These are phyloP conservation scores for Urocolius indicus DNA, from an alignment of 2,113 vertebrate species.

Conservation along the genomic window DNA sequence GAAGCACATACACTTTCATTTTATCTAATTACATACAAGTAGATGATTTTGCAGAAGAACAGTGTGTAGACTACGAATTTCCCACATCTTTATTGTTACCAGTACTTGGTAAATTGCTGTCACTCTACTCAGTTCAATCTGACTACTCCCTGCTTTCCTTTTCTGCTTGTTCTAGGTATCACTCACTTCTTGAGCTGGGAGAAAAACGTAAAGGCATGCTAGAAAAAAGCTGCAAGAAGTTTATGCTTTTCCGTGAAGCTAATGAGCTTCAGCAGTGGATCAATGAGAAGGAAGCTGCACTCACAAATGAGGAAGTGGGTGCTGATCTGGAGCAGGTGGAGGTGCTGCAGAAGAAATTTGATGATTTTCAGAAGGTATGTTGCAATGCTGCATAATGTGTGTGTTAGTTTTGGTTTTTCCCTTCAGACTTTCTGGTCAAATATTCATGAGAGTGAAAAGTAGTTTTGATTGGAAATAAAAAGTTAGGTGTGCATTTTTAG, in stretches of 20 bases:
- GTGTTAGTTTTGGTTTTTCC: background rate
- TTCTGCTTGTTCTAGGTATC: constrained; percentile 80
- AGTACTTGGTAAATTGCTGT: background rate
- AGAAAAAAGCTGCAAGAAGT: constrained; percentile 99
- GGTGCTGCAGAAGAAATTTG: constrained; percentile 98
- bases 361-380: constrained; percentile 97
- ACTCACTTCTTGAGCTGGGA: constrained; percentile 90
- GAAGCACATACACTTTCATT: background rate
- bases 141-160: background rate
- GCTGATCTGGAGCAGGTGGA: constrained; percentile 98
- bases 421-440: background rate
- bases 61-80: background rate
- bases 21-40: background rate
- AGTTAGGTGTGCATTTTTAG: background rate
- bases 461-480: background rate
- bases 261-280: constrained; percentile 98
- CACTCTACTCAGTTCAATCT: background rate
- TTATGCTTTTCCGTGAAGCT: constrained; percentile 97
- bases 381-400: too few relatives aligned
- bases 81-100: background rate
- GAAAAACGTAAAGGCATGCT: constrained; percentile 97
- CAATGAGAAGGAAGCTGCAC: constrained; percentile 92
- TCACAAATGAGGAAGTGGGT: constrained; percentile 94
- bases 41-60: background rate
- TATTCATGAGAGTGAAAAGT: background rate